Conservation (phyloP, 53 echinoderm and acorn worm species). For the Holothuria leucospilota region DNA sequence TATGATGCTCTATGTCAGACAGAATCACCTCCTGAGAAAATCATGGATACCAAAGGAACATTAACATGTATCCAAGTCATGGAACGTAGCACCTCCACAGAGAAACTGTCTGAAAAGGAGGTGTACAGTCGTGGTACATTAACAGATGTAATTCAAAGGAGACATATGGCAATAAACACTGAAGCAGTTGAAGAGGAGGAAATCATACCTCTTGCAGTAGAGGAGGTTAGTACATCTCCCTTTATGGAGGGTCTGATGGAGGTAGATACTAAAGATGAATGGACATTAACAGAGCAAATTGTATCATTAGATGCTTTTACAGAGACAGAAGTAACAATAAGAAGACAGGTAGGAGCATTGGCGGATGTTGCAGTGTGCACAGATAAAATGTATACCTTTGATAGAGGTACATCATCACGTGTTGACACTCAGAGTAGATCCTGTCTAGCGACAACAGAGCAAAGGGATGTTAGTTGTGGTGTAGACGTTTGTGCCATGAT, state of each 20-base stretch:
- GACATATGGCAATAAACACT: conserved; percentile 91
- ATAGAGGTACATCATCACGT: conserved; percentile 55
- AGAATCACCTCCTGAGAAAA: neutral
- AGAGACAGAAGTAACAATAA: neutral
- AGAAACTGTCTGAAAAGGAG: neutral
- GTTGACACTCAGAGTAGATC: conserved; percentile 61
- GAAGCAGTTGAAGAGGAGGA: neutral
- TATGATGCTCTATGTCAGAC: neutral
- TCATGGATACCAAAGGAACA: conserved; percentile 21
- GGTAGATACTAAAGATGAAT: neutral
- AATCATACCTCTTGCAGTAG: neutral
- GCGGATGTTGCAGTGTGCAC: conserved; percentile 5
- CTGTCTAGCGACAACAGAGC: conserved; percentile 63
- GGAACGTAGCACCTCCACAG: conserved; percentile 19
- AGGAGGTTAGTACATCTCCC: neutral
- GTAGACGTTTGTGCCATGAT: conserved; percentile 45
- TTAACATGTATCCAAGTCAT: neutral
- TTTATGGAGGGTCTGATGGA: too few relatives aligned
- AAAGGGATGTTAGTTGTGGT: conserved; percentile 63
- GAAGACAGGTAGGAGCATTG: conserved; percentile 3
- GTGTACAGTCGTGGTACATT: conserved; percentile 52
- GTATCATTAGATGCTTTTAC: neutral
- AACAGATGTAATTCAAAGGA: conserved; percentile 78
- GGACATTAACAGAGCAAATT: neutral
- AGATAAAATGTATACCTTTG: conserved; percentile 37